phyloP scores from a whole-genome alignment of 2,797 vertebrate species.

The Urophycis tenuis region DNA sequence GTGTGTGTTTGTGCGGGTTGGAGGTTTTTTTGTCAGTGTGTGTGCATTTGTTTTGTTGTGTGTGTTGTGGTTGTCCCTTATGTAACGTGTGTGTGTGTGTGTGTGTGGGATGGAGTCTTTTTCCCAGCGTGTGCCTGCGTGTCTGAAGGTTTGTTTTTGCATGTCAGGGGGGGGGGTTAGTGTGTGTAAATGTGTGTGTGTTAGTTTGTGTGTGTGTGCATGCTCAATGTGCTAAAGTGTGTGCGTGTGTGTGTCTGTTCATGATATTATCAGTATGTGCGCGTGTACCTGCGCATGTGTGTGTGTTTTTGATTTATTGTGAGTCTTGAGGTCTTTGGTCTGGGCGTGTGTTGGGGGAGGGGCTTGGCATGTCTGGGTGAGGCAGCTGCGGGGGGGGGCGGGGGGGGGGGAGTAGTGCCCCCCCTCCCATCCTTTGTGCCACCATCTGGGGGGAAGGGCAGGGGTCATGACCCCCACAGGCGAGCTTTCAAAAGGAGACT shows the following conservation, averaged over 20 bases:
- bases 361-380: neutral
- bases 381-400: conserved; percentile 32
- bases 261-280: neutral
- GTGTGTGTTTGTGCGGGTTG: neutral
- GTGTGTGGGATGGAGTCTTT: neutral
- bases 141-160: neutral
- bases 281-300: conserved; percentile 13
- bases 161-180: neutral
- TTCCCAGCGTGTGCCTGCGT: neutral
- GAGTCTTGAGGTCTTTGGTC: neutral
- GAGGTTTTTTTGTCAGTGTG: neutral
- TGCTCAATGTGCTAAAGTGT: neutral
- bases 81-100: neutral
- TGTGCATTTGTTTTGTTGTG: neutral
- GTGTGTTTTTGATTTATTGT: conserved; percentile 18
- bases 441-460: conserved; percentile 66
- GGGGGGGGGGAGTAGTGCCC: conserved; percentile 32
- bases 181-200: conserved; percentile 5
- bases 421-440: conserved; percentile 53
- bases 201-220: conserved; percentile 4
- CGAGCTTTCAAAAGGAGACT: conserved; percentile 41
- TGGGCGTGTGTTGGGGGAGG: neutral
- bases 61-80: neutral
- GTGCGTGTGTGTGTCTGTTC: conserved; percentile 1
- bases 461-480: conserved; percentile 52